These are phyloP conservation scores for Trachelus troglodyta DNA, from an alignment of 2,888 invertebrate genomes.

Conservation along the genomic window DNA sequence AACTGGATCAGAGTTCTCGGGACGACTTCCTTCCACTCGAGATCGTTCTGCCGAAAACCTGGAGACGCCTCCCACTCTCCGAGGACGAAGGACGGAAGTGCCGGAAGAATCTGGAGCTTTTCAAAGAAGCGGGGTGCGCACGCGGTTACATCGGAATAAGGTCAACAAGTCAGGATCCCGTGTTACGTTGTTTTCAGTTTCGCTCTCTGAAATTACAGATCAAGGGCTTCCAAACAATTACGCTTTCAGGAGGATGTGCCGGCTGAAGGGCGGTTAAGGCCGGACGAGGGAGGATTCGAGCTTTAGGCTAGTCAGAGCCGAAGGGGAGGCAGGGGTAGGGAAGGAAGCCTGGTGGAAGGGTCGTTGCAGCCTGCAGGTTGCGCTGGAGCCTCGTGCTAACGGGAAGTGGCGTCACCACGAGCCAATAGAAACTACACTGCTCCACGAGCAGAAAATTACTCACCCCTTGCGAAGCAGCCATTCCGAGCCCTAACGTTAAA, in stretches of 20 bases:
- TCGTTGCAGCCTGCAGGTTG: conserved; percentile 55
- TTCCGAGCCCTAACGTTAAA: too few relatives aligned
- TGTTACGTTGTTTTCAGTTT: conserved; percentile 42
- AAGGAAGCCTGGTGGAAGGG: conserved; percentile 29
- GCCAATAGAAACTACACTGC: conserved; percentile 39
- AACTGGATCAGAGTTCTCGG: too few relatives aligned
- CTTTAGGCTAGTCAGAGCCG: not conserved
- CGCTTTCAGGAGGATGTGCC: conserved; percentile 39
- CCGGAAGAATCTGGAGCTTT: not conserved
- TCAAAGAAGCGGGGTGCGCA: conserved; percentile 26
- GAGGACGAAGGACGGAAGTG: too few relatives aligned
- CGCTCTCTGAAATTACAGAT: conserved; percentile 46
- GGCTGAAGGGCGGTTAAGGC: conserved; percentile 24
- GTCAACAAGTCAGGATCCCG: not conserved
- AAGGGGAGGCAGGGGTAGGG: conserved; percentile 11
- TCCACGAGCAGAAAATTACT: too few relatives aligned
- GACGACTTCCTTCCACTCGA: too few relatives aligned
- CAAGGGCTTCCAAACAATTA: conserved; percentile 51
- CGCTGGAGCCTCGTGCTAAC: conserved; percentile 49
- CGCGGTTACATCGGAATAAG: not conserved
- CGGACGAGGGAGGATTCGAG: conserved; percentile 16
- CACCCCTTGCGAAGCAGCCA: too few relatives aligned
- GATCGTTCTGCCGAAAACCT: too few relatives aligned
- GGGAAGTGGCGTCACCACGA: conserved; percentile 48
- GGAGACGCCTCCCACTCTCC: too few relatives aligned